A percentile compares a stretch with the other conserved stretches of the same genome.
Conservation (phyloP, 2,888 invertebrate genomes). For the Peribatodes rhomboidaria region DNA sequence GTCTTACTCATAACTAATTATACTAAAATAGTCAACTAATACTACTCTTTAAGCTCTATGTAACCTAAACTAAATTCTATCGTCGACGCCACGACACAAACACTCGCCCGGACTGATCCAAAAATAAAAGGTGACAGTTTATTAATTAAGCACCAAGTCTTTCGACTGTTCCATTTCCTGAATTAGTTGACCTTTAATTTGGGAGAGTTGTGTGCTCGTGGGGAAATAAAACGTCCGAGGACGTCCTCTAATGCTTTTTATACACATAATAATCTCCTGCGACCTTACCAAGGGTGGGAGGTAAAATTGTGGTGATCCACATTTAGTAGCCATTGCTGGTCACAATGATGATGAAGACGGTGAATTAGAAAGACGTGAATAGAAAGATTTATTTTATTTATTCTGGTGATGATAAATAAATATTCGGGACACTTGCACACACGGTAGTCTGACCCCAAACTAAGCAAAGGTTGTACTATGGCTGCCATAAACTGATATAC, state of each 20-base stretch:
- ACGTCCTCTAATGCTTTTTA: slow-evolving; percentile 1
- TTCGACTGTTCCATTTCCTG: slow-evolving; percentile 63
- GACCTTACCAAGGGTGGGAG: background rate
- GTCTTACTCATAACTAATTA: no score
- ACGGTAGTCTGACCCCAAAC: no score
- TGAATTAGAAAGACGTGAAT: no score
- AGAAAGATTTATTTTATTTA: no score
- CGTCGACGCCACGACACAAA: slow-evolving; percentile 4
- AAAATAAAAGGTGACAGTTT: slow-evolving; percentile 49
- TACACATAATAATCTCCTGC: slow-evolving; percentile 3
- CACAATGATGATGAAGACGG: no score
- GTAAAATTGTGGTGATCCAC: background rate
- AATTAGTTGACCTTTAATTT: slow-evolving; percentile 84
- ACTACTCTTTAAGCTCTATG: background rate
- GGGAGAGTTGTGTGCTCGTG: slow-evolving; percentile 64
- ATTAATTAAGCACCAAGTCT: slow-evolving; percentile 50
- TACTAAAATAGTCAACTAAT: background rate
- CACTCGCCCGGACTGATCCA: slow-evolving; percentile 33
- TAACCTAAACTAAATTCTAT: background rate
- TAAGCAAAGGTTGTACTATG: no score
- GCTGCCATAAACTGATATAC: no score
- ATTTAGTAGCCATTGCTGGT: no score
- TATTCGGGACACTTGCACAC: no score
- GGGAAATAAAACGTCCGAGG: slow-evolving; percentile 12
- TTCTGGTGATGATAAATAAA: no score